A percentile compares a stretch with the other conserved stretches of the same genome.
Evolutionary conservation across 2,888 invertebrate species (phyloP).

Genomic region (Heliconius erato): DNA sequence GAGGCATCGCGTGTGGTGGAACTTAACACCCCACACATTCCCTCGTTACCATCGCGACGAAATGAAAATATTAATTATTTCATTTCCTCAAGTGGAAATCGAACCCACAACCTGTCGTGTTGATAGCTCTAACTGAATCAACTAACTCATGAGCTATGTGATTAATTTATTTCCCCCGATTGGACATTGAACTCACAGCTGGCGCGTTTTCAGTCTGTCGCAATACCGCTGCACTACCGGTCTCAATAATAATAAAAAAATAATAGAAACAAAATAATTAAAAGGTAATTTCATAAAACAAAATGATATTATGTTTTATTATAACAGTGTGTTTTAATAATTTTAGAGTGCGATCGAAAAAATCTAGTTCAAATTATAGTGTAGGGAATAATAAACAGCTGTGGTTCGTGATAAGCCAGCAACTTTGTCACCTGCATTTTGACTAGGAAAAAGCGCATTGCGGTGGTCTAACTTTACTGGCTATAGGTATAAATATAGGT

Average conservation of each 20-base stretch:
- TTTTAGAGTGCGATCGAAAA: constrained; percentile 10
- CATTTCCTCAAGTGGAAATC: too few species aligned
- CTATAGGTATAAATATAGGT: not conserved
- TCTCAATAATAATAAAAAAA: not conserved
- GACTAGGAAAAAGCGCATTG: constrained; percentile 50
- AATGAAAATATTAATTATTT: too few species aligned
- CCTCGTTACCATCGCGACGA: too few species aligned
- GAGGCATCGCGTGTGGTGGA: too few species aligned
- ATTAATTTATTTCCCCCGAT: too few species aligned
- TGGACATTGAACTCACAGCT: too few species aligned
- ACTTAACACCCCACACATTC: too few species aligned
- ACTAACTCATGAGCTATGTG: too few species aligned
- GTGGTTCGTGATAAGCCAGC: constrained; percentile 40
- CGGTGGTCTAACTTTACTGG: constrained; percentile 37
- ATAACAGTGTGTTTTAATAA: not conserved
- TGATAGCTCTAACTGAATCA: too few species aligned
- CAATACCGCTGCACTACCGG: too few species aligned
- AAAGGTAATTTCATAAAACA: not conserved
- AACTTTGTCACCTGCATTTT: constrained; percentile 47
- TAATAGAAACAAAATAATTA: not conserved
- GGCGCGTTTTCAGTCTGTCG: too few species aligned
- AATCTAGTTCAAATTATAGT: constrained; percentile 10
- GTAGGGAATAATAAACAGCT: constrained; percentile 16
- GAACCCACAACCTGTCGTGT: too few species aligned
- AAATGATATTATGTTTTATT: not conserved